Base-by-base conservation (phyloP, 1,140 invertebrate genomes). In the Philotrypesis tridentata region DNA sequence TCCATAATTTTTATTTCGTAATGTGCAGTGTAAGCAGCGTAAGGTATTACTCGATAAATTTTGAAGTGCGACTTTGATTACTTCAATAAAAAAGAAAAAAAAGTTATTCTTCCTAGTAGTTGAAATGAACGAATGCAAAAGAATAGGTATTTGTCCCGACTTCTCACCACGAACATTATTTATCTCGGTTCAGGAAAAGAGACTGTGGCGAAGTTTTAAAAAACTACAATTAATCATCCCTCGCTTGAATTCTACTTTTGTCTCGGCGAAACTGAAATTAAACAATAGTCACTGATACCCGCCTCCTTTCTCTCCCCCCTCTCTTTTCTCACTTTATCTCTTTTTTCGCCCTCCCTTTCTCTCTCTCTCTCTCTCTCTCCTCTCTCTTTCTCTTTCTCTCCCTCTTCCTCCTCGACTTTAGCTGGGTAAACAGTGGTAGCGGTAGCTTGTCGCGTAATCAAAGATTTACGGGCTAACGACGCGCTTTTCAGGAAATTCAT, bases 391-490 rank as follows among this genome's bases (percentile, higher is more conserved):
- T 12, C 27, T n/a, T n/a, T n/a, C 27, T 23, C 63, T 7, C 63
- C 25, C 11, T 65, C 27, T 25, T 29, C 63, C 25, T 14, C 63
- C 27, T 65, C 27, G 23, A 65, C 8, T 25, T 29, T 11, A n/a
- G 31, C 76, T 77, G 40, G 37, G 79, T 83, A 85, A 85, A 80
- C 79, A 82, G 81, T 70, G 80, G 81, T 70, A 80, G 81, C 73
- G 80, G 81, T 70, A 80, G 73, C 77, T 61, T 79, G 72, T 76
- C 83, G 68, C 83, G 83, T 82, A 87, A 88, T 88, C 87, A 89
- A 87, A 87, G 85, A 89, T 89, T 89, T 87, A 89, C 85, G 84
- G 74, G 84, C 74, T 82, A 80, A 68, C 84, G 83, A 85, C 85
- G 77, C 73, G 85, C 87, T 85, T 87, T 89, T 86, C 84, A 80